Evolutionary conservation across 2,888 invertebrate species (phyloP).

Genomic region (Hoplodrina blanda): DNA sequence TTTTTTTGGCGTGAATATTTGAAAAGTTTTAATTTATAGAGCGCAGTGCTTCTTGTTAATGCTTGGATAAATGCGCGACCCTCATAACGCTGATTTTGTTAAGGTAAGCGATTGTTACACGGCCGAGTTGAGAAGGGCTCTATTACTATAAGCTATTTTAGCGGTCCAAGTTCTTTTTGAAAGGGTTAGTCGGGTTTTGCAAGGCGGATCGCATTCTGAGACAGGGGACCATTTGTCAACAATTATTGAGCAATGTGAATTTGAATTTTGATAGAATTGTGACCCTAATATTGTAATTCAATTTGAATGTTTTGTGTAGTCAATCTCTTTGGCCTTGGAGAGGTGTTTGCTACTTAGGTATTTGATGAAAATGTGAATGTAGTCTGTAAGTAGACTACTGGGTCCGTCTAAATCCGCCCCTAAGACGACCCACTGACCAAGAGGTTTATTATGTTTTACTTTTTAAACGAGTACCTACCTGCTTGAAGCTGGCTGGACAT

Average conservation of each 20-base stretch:
- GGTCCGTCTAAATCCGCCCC: no score
- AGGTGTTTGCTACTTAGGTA: slow-evolving; percentile 48
- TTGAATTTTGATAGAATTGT: slow-evolving; percentile 68
- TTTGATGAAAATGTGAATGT: slow-evolving; percentile 65
- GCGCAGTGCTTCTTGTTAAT: slow-evolving; percentile 68
- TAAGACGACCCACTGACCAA: no score
- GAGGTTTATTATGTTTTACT: slow-evolving; percentile 47
- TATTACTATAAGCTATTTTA: slow-evolving; percentile 73
- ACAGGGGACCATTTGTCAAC: slow-evolving; percentile 80
- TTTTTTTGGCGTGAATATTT: slow-evolving; percentile 72
- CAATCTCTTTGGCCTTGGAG: slow-evolving; percentile 69
- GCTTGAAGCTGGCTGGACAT: slow-evolving; percentile 29
- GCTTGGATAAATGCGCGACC: slow-evolving; percentile 75
- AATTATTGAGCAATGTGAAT: slow-evolving; percentile 79
- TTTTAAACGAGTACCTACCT: slow-evolving; percentile 18
- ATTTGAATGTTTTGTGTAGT: slow-evolving; percentile 59
- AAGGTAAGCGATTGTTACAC: slow-evolving; percentile 81
- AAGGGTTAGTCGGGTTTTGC: slow-evolving; percentile 82
- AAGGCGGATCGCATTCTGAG: slow-evolving; percentile 83
- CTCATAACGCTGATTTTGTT: slow-evolving; percentile 70
- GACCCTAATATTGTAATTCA: slow-evolving; percentile 69
- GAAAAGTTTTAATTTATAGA: slow-evolving; percentile 71
- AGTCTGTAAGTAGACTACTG: slow-evolving; percentile 30
- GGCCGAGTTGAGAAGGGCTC: slow-evolving; percentile 77
- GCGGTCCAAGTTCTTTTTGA: slow-evolving; percentile 72